Percentiles rank a stretch among this genome's conserved stretches.
These are phyloP conservation scores for Pseudomyrmex cubaensis DNA, from an alignment of 1,140 invertebrate species.

Conservation along the genomic window DNA sequence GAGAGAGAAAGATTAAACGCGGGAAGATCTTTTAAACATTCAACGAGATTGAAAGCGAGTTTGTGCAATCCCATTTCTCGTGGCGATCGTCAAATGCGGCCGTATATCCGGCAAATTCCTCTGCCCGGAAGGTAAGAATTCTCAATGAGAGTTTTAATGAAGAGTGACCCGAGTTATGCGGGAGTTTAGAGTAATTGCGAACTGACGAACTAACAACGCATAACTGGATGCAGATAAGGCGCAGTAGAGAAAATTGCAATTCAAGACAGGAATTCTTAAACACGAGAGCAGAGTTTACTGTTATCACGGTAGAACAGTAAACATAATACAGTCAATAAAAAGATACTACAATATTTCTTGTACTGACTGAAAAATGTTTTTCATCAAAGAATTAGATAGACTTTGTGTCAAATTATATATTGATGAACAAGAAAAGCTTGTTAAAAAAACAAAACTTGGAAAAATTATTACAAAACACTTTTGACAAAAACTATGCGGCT, in stretches of 20 bases:
- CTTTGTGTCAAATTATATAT: too few relatives aligned
- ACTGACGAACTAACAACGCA: constrained; percentile 27
- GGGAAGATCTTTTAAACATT: constrained; percentile 45
- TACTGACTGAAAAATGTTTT: too few relatives aligned
- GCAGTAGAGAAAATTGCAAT: background rate
- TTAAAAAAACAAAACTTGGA: too few relatives aligned
- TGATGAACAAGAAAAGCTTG: too few relatives aligned
- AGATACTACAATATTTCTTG: too few relatives aligned
- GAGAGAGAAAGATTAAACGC: constrained; percentile 2
- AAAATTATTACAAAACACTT: too few relatives aligned
- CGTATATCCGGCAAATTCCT: constrained; percentile 10
- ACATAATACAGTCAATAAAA: too few relatives aligned
- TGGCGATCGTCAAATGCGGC: constrained; percentile 17
- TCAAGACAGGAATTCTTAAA: constrained; percentile 21
- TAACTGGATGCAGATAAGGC: constrained; percentile 38
- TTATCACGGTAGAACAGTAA: background rate
- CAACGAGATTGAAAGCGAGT: constrained; percentile 33
- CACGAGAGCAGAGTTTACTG: background rate
- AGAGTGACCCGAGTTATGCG: constrained; percentile 41
- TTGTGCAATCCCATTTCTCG: constrained; percentile 15
- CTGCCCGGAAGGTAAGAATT: constrained; percentile 45
- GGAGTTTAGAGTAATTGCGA: constrained; percentile 48
- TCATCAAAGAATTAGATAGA: too few relatives aligned
- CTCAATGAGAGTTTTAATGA: constrained; percentile 43
- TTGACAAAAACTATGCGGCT: too few relatives aligned